Conservation (phyloP, 2,113 vertebrate genomes). For the Agapornis roseicollis region DNA sequence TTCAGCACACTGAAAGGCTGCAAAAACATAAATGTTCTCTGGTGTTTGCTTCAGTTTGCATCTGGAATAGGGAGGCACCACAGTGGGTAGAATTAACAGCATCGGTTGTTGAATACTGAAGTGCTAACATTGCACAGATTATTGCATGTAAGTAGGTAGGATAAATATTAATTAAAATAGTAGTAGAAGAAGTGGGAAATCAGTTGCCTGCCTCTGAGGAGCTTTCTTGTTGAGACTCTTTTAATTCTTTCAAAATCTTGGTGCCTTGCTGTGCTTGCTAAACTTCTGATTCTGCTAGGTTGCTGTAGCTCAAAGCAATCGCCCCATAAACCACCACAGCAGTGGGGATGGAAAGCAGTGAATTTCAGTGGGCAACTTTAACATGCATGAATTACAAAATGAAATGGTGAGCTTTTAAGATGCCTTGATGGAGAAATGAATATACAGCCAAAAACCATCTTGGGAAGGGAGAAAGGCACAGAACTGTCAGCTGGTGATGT, state of each 20-base stretch:
- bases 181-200: background rate
- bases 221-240: background rate
- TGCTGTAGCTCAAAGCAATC: background rate
- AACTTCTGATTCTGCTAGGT: background rate
- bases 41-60: background rate
- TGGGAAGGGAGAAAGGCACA: too few relatives aligned
- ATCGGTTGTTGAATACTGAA: background rate
- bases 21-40: background rate
- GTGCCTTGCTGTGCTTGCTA: background rate
- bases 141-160: background rate
- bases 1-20: background rate
- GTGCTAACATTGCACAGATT: background rate
- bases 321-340: background rate
- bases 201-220: background rate
- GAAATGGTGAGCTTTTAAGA: background rate
- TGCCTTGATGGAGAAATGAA: background rate
- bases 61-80: background rate
- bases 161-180: constrained; percentile 52
- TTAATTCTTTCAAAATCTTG: background rate
- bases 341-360: background rate
- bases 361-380: background rate
- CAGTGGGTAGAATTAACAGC: background rate
- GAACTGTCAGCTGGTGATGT: background rate
- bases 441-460: background rate
- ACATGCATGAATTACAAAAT: background rate